Evolutionary conservation across 2,797 vertebrate species (phyloP).

Genomic region (Coluber constrictor): DNA sequence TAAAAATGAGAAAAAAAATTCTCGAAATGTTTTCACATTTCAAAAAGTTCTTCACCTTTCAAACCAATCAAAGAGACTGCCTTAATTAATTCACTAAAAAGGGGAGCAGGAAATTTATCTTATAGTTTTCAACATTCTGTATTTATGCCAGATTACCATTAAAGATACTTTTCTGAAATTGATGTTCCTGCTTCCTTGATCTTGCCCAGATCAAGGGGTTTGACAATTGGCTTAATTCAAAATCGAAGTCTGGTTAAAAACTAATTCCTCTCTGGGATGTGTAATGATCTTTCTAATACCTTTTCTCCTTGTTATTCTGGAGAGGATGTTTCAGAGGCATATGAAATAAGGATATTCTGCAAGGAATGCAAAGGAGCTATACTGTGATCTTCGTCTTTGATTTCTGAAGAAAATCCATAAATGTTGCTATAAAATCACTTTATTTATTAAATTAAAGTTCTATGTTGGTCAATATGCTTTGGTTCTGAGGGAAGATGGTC

Average conservation of each 20-base stretch:
- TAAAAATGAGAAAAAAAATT: background rate
- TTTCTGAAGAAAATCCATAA: constrained; percentile 3
- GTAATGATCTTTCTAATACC: background rate
- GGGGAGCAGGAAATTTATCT: background rate
- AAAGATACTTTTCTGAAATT: background rate
- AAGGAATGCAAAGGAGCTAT: background rate
- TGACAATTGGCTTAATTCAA: background rate
- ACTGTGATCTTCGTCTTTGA: background rate
- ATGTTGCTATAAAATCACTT: background rate
- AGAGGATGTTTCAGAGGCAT: background rate
- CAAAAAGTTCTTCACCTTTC: background rate
- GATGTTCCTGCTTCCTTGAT: background rate
- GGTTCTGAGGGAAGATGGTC: background rate
- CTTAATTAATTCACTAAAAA: background rate
- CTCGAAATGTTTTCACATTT: background rate
- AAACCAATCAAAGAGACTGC: background rate
- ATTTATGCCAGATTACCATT: background rate
- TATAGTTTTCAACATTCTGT: background rate
- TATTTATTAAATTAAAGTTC: constrained; percentile 19
- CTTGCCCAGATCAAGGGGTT: background rate
- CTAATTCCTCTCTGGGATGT: background rate
- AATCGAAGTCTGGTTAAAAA: background rate
- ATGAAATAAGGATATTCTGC: background rate
- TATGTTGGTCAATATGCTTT: background rate
- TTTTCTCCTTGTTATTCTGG: background rate